phyloP scores from a whole-genome alignment of 2,113 vertebrate species.

The Microtus ochrogaster region DNA sequence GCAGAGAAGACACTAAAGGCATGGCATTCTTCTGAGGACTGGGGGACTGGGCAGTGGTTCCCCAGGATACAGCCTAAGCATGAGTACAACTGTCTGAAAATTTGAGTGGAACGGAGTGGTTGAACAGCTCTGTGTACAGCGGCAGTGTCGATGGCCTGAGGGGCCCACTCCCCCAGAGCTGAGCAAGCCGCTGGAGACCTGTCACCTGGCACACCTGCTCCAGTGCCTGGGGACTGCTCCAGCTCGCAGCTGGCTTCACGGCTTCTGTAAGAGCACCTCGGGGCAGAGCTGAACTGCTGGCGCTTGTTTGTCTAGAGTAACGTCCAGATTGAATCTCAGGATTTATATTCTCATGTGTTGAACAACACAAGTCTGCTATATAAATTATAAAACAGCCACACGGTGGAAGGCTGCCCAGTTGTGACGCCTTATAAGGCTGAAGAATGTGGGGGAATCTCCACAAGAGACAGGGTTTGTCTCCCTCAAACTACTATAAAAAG shows the following conservation, averaged over 20 bases:
- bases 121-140: neutral
- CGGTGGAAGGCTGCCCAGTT: neutral
- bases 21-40: fast-evolving
- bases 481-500: neutral
- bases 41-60: neutral
- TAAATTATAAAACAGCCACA: neutral
- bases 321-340: slow-evolving; percentile 31
- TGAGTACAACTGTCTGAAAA: no score
- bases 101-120: neutral
- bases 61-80: fast-evolving
- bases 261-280: neutral
- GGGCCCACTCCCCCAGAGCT: neutral
- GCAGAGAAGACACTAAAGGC: neutral
- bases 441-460: neutral
- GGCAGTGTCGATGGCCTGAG: fast-evolving
- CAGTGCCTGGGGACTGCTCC: neutral
- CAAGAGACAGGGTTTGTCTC: neutral
- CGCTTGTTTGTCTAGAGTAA: slow-evolving; percentile 42
- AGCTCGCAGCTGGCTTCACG: fast-evolving
- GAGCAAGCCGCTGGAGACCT: fast-evolving
- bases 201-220: neutral
- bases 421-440: neutral
- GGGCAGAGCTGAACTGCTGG: neutral
- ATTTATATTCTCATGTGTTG: neutral
- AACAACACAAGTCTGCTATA: neutral